Base-by-base conservation (phyloP, 1,140 invertebrate genomes). In the Drosophila pandora region DNA sequence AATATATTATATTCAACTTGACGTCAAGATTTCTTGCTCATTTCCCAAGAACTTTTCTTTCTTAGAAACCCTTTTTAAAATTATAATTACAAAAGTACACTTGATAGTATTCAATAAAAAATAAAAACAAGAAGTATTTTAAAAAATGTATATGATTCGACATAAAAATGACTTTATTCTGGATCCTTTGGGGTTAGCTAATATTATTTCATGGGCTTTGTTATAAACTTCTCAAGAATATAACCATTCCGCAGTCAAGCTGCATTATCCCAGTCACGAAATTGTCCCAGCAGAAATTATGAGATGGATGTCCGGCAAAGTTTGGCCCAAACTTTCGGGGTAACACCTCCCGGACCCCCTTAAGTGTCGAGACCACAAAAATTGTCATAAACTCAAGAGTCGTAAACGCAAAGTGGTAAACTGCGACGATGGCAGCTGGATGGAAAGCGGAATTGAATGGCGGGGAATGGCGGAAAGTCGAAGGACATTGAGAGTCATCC, bases 291-390 rank as follows among this genome's bases (percentile, higher is more conserved):
- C 52, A 22, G 23, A 58, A 77, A 67, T 56, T 54, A 69, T 50
- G 74, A 41, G 28, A 60, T 23, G 58, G 41, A 52, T 25, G 70
- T 52, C 55, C 61, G 37, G 34, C 43, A 30, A 49, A 49, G 13
- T 71, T 22, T 22, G n/a, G 45, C 25, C 23, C 21, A n/a, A 23
- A 28, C 8, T 53, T 53, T 34, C 13, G n/a, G 41, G 6, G 5
- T 37, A 34, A 48, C 37, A 12, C 7, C 45, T 53, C 41, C 54
- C 48, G 13, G 8, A 41, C 5, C 28, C 64, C 30, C 76, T 75
- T 77, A 82, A 82, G 74, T 77, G 69, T 49, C 59, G 50, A 41
- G 60, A 43, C 22, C 59, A 55, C 76, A 82, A 77, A 82, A 81
- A 61, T 49, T 49, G 75, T 48, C 79, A 71, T 83, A 83, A 83